Conservation (phyloP, 1,140 invertebrate species). For the honey bee (Apis mellifera) region DNA sequence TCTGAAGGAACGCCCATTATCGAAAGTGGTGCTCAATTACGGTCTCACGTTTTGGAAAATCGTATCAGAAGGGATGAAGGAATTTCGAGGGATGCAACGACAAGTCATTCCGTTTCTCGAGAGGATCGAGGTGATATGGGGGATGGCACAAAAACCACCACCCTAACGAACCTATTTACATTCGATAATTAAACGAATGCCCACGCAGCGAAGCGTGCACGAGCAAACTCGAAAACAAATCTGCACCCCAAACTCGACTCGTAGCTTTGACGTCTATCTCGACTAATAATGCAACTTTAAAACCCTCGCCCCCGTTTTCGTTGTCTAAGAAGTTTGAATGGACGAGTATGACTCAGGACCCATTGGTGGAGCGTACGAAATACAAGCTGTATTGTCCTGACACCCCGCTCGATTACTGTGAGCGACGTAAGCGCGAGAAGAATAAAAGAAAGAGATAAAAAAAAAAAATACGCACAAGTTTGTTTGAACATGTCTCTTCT, state of each 20-base stretch:
- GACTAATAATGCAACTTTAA: constrained; percentile 70
- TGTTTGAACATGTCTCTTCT: background rate
- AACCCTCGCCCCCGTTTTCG: constrained; percentile 40
- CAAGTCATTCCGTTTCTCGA: background rate
- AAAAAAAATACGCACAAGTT: background rate
- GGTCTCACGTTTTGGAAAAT: background rate
- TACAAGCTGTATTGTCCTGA: constrained; percentile 30
- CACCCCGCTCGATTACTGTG: background rate
- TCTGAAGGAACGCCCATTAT: background rate
- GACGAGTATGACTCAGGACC: constrained; percentile 41
- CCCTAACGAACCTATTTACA: constrained; percentile 71
- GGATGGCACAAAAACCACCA: constrained; percentile 53
- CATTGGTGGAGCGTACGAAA: constrained; percentile 2
- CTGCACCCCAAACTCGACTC: constrained; percentile 13
- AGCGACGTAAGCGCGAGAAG: background rate
- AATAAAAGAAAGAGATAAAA: background rate
- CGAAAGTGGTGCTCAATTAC: constrained; percentile 7
- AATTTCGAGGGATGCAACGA: background rate
- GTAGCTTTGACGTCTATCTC: constrained; percentile 31
- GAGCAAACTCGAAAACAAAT: constrained; percentile 39
- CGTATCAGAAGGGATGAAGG: background rate
- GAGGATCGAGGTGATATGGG: background rate
- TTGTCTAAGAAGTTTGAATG: constrained; percentile 56
- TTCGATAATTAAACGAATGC: constrained; percentile 68
- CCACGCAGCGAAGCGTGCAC: constrained; percentile 28